Evolutionary conservation across 2,888 invertebrate species (phyloP).

Genomic region (Palloptera scutellata): DNA sequence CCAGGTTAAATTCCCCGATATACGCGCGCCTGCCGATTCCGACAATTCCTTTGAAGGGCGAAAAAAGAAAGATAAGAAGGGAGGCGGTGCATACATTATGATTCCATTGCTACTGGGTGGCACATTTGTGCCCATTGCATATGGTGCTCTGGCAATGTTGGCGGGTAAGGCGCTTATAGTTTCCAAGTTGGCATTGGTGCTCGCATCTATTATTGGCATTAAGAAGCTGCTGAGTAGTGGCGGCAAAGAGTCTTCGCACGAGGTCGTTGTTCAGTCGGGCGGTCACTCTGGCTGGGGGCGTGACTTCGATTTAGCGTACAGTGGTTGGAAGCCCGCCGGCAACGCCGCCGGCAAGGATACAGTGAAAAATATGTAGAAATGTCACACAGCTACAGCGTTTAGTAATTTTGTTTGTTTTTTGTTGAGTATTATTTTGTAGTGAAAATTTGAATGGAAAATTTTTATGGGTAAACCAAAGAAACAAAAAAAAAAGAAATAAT

Average conservation of each 20-base stretch:
- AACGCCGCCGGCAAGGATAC: conserved; percentile 46
- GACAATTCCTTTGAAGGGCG: conserved; percentile 65
- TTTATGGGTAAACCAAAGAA: conserved; percentile 23
- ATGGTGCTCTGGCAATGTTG: conserved; percentile 81
- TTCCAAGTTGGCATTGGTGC: conserved; percentile 81
- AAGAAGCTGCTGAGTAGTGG: conserved; percentile 79
- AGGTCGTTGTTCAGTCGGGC: conserved; percentile 75
- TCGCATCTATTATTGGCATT: conserved; percentile 84
- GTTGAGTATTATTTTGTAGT: neutral
- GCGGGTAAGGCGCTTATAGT: conserved; percentile 88
- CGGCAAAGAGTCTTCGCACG: conserved; percentile 72
- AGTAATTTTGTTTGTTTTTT: neutral
- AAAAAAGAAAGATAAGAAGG: conserved; percentile 72
- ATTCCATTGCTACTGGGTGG: conserved; percentile 83
- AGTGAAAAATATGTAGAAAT: conserved; percentile 49
- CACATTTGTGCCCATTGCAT: conserved; percentile 81
- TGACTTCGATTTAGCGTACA: conserved; percentile 71
- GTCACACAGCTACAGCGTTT: neutral
- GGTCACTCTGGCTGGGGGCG: conserved; percentile 80
- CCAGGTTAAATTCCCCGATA: conserved; percentile 78
- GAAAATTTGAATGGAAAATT: conserved; percentile 16
- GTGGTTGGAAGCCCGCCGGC: conserved; percentile 63
- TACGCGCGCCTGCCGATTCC: conserved; percentile 69
- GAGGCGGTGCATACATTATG: conserved; percentile 73
- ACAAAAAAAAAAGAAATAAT: conserved; percentile 16